Base-by-base conservation (phyloP, 2,797 vertebrate species). In the Toxotes lorentzi region DNA sequence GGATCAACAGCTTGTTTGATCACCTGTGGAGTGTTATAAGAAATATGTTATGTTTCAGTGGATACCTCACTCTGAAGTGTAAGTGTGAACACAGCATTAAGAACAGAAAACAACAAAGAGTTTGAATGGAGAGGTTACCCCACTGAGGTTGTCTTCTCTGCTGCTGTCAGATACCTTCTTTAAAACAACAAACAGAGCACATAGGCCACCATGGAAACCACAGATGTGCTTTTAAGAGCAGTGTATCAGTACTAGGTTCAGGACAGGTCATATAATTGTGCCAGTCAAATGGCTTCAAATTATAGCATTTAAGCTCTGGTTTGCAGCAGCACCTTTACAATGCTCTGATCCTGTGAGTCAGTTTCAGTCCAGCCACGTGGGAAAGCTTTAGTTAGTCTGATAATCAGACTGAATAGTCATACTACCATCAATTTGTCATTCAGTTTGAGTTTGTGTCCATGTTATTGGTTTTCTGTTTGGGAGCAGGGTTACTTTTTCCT, bases 191-290 rank as follows among this genome's bases (percentile, higher is more conserved):
- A 14, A 30, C 2, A n/a, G 19, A 24, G 38, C 48, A 30, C 47
- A 41, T 40, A 70, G 48, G 64, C 81, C 51, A 59, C 67, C 27
- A 32, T 65, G 54, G 73, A 67, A 71, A 84, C 57, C 5, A 47
- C 16, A 32, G 30, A 82, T 32, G 13, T 48, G n/a, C 45, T 69
- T 75, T 80, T 48, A 66, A 70, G 43, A 80, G 23, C 50, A 21
- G 5, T 43, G 19, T 51, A 63, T 78, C 54, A 56, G 30, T 51
- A 30, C 7, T 60, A 12, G 65, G 48, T 62, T 71, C 40, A 78
- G 43, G 17, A 70, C 23, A 65, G 65, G 53, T 63, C 41, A 48
- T 9, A 32, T 58, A 71, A 73, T 62, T 43, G 50, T 17, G 5
- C 14, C n/a, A 53, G 27, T 70, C 19, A 56, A 67, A 67, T 70